phyloP scores from a whole-genome alignment of 2,113 vertebrate genomes.

The Pristiophorus japonicus region DNA sequence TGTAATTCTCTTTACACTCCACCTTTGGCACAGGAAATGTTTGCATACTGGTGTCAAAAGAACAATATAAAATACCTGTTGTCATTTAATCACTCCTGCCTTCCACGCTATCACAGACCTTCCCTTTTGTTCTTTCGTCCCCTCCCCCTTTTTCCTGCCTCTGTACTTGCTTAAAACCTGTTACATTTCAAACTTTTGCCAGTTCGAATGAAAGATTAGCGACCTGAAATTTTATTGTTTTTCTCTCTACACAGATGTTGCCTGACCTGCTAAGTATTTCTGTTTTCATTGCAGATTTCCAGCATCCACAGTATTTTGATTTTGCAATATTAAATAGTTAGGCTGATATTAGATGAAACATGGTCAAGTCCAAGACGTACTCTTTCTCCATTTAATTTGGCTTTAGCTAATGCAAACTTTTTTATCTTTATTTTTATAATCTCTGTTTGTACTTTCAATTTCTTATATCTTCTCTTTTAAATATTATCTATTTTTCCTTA shows the following conservation, averaged over 20 bases:
- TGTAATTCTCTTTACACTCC: not conserved
- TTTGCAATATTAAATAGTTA: too few species aligned
- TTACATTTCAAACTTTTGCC: not conserved
- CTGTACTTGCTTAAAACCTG: not conserved
- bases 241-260: not conserved
- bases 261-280: not conserved
- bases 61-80: too few species aligned
- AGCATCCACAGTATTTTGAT: too few species aligned
- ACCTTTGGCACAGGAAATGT: not conserved
- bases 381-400: not conserved
- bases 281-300: not conserved
- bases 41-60: too few species aligned
- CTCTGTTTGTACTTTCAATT: not conserved
- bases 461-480: not conserved
- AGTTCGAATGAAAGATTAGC: not conserved
- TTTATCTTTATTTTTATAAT: not conserved
- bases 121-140: too few species aligned
- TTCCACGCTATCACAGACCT: too few species aligned
- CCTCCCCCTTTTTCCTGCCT: not conserved
- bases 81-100: too few species aligned
- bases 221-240: not conserved
- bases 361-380: not conserved
- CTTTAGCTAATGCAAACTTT: not conserved
- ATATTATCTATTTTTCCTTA: not conserved
- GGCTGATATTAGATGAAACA: not conserved